phyloP scores from a whole-genome alignment of 2,113 vertebrate genomes.

The Cromileptes altivelis region DNA sequence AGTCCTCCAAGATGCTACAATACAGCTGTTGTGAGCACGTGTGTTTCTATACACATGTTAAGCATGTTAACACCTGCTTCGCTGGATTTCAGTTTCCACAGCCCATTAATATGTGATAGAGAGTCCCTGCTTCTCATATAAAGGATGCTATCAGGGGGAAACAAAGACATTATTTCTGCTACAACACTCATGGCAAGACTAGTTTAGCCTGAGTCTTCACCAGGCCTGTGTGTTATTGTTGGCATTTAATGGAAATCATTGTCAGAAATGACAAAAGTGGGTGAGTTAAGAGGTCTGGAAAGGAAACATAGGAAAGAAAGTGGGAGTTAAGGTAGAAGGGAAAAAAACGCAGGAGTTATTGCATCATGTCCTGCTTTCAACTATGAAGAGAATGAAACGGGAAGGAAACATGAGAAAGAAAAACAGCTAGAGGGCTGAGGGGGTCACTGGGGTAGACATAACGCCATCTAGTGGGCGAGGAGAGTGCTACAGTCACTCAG shows the following conservation, averaged over 20 bases:
- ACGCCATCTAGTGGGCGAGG: constrained; percentile 74
- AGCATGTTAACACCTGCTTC: constrained; percentile 21
- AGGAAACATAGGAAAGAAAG: constrained; percentile 53
- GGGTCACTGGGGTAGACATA: constrained; percentile 39
- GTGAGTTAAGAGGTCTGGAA: constrained; percentile 59
- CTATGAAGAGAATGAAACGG: constrained; percentile 53
- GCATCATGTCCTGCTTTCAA: constrained; percentile 62
- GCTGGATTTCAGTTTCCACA: constrained; percentile 39
- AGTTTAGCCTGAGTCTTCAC: constrained; percentile 24
- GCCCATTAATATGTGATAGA: constrained; percentile 4
- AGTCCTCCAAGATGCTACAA: constrained; percentile 10
- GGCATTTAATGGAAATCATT: constrained; percentile 14
- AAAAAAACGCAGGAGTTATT: constrained; percentile 44
- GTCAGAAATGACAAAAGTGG: constrained; percentile 34
- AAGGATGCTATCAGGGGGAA: constrained; percentile 17
- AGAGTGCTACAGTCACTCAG: constrained; percentile 51
- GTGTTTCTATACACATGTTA: background rate
- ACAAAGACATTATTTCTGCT: constrained; percentile 5
- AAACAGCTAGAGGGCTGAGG: constrained; percentile 31
- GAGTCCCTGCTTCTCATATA: constrained; percentile 9
- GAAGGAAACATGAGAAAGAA: constrained; percentile 59
- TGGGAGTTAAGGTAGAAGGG: constrained; percentile 51
- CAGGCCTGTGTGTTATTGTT: constrained; percentile 14
- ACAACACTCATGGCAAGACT: constrained; percentile 8
- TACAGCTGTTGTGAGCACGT: constrained; percentile 20